A percentile compares a stretch with the other conserved stretches of the same genome.
Conservation (phyloP, 2,888 invertebrate species). For the Eucriotettix oculatus region DNA sequence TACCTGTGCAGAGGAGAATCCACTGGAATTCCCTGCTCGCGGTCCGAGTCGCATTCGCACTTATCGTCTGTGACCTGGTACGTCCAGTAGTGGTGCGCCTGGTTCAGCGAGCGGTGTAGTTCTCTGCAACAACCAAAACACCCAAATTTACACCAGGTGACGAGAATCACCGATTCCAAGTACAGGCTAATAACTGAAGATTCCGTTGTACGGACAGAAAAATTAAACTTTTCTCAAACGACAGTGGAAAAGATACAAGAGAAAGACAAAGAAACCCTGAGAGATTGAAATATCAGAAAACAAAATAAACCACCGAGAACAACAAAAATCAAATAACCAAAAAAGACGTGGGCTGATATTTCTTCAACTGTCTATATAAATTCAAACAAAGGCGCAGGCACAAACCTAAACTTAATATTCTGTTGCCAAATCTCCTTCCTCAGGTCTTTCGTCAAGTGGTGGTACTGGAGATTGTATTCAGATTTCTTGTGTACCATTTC, state of each 20-base stretch:
- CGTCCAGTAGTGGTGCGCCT: slow-evolving; percentile 13
- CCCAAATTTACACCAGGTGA: background rate
- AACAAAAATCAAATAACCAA: no score
- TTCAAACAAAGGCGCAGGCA: no score
- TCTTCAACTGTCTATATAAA: no score
- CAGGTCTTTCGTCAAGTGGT: slow-evolving; percentile 7
- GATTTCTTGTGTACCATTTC: slow-evolving; percentile 12
- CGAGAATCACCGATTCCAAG: background rate
- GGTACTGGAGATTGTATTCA: slow-evolving; percentile 10
- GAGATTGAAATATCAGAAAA: no score
- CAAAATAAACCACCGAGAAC: no score
- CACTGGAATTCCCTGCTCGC: slow-evolving; percentile 3
- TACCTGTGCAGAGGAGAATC: slow-evolving; percentile 4
- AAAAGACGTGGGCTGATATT: no score
- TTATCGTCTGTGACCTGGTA: slow-evolving; percentile 11
- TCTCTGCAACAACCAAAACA: slow-evolving; percentile 6
- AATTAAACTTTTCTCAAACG: no score
- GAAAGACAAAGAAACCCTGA: background rate
- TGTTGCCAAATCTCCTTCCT: slow-evolving; percentile 11
- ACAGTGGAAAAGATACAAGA: background rate
- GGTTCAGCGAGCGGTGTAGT: slow-evolving; percentile 9
- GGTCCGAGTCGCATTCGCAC: slow-evolving; percentile 11
- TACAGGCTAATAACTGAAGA: background rate
- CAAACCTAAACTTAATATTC: slow-evolving; percentile 9
- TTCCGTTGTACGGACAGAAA: background rate